These are phyloP conservation scores for Petrophora chlorosata DNA, from an alignment of 2,888 invertebrate genomes.

Conservation along the genomic window DNA sequence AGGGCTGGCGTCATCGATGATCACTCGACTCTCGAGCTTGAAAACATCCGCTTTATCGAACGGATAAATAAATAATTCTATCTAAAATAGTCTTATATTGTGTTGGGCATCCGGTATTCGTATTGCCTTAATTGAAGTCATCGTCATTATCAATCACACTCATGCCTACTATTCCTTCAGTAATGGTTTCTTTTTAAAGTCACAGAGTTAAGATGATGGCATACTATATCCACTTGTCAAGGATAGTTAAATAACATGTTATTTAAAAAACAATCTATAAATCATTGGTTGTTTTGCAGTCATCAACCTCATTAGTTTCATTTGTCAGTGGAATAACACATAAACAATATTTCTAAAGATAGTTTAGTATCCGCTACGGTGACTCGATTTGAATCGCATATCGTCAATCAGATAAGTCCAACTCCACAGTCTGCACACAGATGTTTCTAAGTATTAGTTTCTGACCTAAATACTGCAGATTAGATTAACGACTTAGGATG, in stretches of 20 bases:
- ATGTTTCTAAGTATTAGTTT: conserved; percentile 24
- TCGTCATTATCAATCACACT: too few species aligned
- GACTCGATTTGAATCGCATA: conserved; percentile 8
- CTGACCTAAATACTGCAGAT: conserved; percentile 30
- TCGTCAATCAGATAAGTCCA: conserved; percentile 5
- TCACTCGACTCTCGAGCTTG: conserved; percentile 9
- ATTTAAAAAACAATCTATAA: too few species aligned
- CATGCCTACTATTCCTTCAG: too few species aligned
- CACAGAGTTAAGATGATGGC: too few species aligned
- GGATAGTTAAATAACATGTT: too few species aligned
- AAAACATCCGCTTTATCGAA: conserved; percentile 12
- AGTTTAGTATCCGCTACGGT: conserved; percentile 10
- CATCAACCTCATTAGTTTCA: too few species aligned
- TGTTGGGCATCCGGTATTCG: too few species aligned
- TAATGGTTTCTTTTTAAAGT: too few species aligned
- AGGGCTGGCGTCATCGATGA: conserved; percentile 35
- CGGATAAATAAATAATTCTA: conserved; percentile 11
- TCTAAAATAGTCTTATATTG: neutral
- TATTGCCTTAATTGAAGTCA: too few species aligned
- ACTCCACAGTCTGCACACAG: too few species aligned
- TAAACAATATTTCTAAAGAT: conserved; percentile 2
- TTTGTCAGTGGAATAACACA: conserved; percentile 8
- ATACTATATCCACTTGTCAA: too few species aligned
- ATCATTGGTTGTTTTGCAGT: too few species aligned
- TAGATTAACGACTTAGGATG: conserved; percentile 28